These are phyloP conservation scores for Eristalis pertinax DNA, from an alignment of 2,888 invertebrate species.

Conservation along the genomic window DNA sequence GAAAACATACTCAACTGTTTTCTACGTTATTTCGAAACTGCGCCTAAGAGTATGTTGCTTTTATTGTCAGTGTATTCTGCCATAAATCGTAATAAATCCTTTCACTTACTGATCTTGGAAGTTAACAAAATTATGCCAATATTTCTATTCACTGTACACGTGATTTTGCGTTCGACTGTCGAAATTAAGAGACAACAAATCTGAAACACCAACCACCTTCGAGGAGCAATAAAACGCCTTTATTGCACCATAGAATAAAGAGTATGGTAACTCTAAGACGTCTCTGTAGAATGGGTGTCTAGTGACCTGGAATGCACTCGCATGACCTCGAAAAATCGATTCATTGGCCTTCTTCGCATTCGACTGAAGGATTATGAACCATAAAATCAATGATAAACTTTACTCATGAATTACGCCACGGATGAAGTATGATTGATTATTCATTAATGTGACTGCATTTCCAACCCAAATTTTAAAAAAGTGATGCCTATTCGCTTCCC, in stretches of 20 bases:
- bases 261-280: not conserved
- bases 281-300: not conserved
- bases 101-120: too few relatives aligned
- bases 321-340: slow-evolving; percentile 36
- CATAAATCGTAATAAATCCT: not conserved
- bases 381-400: not conserved
- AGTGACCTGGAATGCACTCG: not conserved
- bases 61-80: not conserved
- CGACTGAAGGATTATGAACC: not conserved
- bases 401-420: not conserved
- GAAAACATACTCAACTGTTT: too few relatives aligned
- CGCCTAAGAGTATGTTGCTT: not conserved
- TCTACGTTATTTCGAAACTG: too few relatives aligned
- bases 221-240: not conserved
- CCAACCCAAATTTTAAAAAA: slow-evolving; percentile 3
- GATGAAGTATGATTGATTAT: slow-evolving; percentile 23
- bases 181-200: not conserved
- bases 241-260: not conserved
- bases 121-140: too few relatives aligned
- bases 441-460: slow-evolving; percentile 26
- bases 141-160: too few relatives aligned
- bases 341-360: not conserved
- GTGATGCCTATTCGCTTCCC: slow-evolving; percentile 16
- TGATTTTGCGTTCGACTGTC: too few relatives aligned
- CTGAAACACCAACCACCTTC: not conserved